Evolutionary conservation across 92 coral and sea anemone genomes (phyloP).

Genomic region (Epizoanthus scotinus): DNA sequence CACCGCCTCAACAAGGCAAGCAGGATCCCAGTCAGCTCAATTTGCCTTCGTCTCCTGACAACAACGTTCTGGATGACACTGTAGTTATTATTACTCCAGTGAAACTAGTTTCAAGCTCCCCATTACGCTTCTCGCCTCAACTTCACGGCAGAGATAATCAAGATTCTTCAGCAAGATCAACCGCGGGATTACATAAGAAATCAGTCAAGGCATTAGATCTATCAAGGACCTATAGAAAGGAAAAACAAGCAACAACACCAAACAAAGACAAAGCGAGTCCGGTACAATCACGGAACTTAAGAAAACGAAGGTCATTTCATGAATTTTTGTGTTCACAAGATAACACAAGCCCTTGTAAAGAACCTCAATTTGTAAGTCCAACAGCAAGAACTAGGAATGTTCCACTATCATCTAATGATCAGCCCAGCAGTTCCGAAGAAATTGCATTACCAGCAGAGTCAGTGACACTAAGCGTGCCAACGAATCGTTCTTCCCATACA

Average conservation of each 20-base stretch:
- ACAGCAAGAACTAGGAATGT: neutral
- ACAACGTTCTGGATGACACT: constrained; percentile 5
- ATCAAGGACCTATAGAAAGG: neutral
- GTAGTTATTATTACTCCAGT: constrained; percentile 26
- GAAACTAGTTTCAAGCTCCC: constrained; percentile 26
- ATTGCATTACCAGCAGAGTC: neutral
- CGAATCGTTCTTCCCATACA: neutral
- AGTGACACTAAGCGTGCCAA: neutral
- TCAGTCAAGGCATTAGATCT: neutral
- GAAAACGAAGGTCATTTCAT: neutral
- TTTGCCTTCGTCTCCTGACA: constrained; percentile 24
- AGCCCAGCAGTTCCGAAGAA: neutral
- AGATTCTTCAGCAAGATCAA: neutral
- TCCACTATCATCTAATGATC: neutral
- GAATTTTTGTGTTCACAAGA: neutral
- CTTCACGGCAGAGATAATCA: neutral
- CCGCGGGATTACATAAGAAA: constrained; percentile 2
- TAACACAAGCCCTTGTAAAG: neutral
- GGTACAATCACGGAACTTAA: neutral
- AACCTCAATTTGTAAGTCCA: neutral
- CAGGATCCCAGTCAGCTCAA: neutral
- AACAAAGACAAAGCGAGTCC: neutral
- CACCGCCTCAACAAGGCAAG: neutral
- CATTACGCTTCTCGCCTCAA: neutral
- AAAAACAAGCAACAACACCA: neutral